A percentile compares a stretch with the other conserved stretches of the same genome.
Evolutionary conservation across 2,888 invertebrate genomes (phyloP).

Genomic region (Epinotia ramella): DNA sequence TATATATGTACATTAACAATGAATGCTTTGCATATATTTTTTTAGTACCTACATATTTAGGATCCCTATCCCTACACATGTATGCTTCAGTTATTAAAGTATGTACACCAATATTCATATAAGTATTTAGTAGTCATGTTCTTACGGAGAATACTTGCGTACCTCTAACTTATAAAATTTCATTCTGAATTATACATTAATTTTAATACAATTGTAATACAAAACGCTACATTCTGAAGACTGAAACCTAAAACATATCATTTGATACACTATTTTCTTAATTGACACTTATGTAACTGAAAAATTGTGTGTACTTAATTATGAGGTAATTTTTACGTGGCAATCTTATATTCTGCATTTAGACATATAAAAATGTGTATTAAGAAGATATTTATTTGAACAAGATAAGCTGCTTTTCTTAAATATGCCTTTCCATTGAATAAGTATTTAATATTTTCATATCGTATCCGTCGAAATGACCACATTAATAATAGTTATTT

Average conservation of each 20-base stretch:
- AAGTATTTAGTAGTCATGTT: not conserved
- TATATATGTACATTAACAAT: too few relatives aligned
- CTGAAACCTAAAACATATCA: slow-evolving; percentile 75
- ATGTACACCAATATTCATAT: not conserved
- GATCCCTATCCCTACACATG: slow-evolving; percentile 7
- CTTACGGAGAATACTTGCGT: not conserved
- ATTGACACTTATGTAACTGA: slow-evolving; percentile 47
- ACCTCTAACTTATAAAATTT: not conserved
- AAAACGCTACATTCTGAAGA: slow-evolving; percentile 68
- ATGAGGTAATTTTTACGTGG: slow-evolving; percentile 27
- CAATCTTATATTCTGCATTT: not conserved
- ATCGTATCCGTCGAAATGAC: slow-evolving; percentile 7
- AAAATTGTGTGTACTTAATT: slow-evolving; percentile 22
- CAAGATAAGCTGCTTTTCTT: too few relatives aligned
- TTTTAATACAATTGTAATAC: slow-evolving; percentile 48
- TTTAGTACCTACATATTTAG: not conserved
- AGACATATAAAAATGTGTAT: not conserved
- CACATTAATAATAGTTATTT: too few relatives aligned
- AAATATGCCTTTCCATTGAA: not conserved
- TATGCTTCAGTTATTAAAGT: not conserved
- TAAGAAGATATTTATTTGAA: too few relatives aligned
- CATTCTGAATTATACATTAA: slow-evolving; percentile 11
- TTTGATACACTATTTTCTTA: slow-evolving; percentile 64
- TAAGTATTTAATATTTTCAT: not conserved
- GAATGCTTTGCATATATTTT: not conserved